These are phyloP conservation scores for Coryphaenoides rupestris DNA, from an alignment of 2,113 vertebrate genomes.

Conservation along the genomic window DNA sequence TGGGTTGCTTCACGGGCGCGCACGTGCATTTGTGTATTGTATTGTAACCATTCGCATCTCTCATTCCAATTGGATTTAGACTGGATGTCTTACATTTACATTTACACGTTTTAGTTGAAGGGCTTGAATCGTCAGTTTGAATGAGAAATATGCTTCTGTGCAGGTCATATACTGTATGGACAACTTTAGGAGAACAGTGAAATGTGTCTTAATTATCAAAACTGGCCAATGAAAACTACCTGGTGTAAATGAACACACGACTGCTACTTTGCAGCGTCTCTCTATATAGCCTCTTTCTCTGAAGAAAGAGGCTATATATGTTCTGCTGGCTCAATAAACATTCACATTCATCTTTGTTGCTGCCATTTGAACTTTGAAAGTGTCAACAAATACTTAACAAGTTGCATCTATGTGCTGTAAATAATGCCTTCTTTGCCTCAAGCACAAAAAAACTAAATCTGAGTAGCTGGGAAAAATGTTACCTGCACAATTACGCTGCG, in stretches of 20 bases:
- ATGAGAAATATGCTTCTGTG: slow-evolving; percentile 5
- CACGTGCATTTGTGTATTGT: slow-evolving; percentile 27
- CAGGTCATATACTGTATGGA: no score
- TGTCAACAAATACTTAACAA: slow-evolving; percentile 11
- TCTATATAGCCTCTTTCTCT: slow-evolving; percentile 19
- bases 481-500: neutral
- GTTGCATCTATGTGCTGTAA: slow-evolving; percentile 45
- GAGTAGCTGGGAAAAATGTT: slow-evolving; percentile 13
- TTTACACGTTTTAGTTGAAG: no score
- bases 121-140: slow-evolving; percentile 1
- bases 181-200: neutral
- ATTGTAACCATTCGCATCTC: slow-evolving; percentile 32
- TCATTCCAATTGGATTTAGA: slow-evolving; percentile 39
- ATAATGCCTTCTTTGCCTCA: slow-evolving; percentile 42
- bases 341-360: slow-evolving; percentile 26
- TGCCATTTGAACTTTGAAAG: slow-evolving; percentile 17
- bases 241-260: slow-evolving; percentile 29
- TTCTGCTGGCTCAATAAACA: slow-evolving; percentile 10
- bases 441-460: slow-evolving; percentile 9
- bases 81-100: slow-evolving; percentile 23
- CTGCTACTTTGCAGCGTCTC: slow-evolving; percentile 31
- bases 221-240: no score
- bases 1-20: slow-evolving; percentile 45
- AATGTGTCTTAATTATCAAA: slow-evolving; percentile 31
- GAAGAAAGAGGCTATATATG: neutral